A percentile compares a stretch with the other conserved stretches of the same genome.
Evolutionary conservation across 2,797 vertebrate genomes (phyloP).

Genomic region (Scolopax bukidnonensis): DNA sequence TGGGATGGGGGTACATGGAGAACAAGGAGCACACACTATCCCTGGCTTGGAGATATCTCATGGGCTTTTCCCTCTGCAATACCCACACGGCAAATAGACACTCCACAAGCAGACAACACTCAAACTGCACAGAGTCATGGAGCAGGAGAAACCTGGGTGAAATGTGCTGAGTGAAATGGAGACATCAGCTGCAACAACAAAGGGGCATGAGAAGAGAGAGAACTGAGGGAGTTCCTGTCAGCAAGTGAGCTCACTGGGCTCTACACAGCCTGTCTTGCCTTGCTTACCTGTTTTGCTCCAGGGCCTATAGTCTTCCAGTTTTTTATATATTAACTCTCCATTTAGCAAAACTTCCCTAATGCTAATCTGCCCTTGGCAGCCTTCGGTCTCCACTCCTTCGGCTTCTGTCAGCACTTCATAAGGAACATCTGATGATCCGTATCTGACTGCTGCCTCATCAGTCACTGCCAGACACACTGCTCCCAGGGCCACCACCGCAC

Average conservation of each 20-base stretch:
- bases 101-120: not conserved
- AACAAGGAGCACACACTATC: not conserved
- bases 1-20: fast-evolving
- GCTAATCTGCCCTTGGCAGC: not conserved
- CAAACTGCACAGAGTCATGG: not conserved
- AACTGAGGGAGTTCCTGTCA: not conserved
- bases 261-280: not conserved
- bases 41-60: not conserved
- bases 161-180: not conserved
- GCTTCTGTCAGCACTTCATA: not conserved
- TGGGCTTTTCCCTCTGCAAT: not conserved
- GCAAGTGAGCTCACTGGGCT: not conserved
- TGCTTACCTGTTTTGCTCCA: not conserved
- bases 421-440: not conserved
- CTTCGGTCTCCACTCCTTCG: not conserved
- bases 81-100: not conserved
- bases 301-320: not conserved
- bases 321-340: not conserved
- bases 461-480: not conserved
- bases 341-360: not conserved
- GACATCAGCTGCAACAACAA: not conserved
- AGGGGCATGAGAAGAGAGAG: not conserved
- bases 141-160: not conserved
- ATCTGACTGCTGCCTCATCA: not conserved
- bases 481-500: not conserved